phyloP scores from a whole-genome alignment of 2,888 invertebrate species.

The Hyposoter didymator region DNA sequence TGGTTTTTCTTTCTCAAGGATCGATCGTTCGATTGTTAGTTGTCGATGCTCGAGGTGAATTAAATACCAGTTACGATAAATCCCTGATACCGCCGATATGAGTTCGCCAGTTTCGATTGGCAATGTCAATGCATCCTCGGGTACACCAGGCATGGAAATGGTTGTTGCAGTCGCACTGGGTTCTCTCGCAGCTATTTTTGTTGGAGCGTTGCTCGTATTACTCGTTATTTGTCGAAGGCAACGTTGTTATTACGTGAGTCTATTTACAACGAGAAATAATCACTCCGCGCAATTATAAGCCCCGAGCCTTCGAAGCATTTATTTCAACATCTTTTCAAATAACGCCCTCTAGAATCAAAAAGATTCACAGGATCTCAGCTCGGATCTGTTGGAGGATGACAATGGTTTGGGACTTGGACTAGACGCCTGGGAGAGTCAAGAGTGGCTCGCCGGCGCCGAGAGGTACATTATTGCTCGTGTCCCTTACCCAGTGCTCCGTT shows the following conservation, averaged over 20 bases:
- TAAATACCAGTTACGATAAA: not conserved
- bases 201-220: constrained; percentile 88
- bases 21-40: not conserved
- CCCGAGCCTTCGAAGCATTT: not conserved
- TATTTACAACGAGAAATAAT: not conserved
- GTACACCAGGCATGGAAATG: constrained; percentile 86
- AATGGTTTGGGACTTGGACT: constrained; percentile 78
- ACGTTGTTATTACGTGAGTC: constrained; percentile 82
- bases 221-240: constrained; percentile 88
- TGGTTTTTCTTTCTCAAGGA: not conserved
- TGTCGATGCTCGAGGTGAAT: not conserved
- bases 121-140: constrained; percentile 74
- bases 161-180: constrained; percentile 89
- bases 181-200: constrained; percentile 88
- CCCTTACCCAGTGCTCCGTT: not conserved
- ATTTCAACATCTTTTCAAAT: not conserved
- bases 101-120: constrained; percentile 80
- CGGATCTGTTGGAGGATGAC: constrained; percentile 80
- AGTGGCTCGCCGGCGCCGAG: constrained; percentile 81
- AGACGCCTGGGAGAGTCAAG: constrained; percentile 81
- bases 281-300: not conserved
- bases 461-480: constrained; percentile 71
- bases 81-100: constrained; percentile 69
- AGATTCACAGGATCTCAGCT: constrained; percentile 80
- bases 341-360: constrained; percentile 77